Conservation (phyloP, 1,140 invertebrate genomes). For the Calliopsis andreniformis region DNA sequence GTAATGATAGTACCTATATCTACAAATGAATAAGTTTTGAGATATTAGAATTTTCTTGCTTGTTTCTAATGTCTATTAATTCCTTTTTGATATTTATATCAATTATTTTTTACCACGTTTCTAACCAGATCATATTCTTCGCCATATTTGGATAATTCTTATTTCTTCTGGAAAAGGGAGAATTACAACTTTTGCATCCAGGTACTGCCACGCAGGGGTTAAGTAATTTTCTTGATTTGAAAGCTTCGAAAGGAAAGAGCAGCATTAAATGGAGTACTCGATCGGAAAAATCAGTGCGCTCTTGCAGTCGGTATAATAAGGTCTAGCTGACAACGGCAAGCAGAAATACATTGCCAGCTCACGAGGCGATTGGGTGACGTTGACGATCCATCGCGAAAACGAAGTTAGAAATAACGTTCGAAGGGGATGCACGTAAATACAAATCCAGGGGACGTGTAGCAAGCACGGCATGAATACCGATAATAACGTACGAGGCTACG, state of each 20-base stretch:
- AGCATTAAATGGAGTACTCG: background rate
- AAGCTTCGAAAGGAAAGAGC: background rate
- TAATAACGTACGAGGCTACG: slow-evolving; percentile 26
- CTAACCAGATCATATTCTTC: too few relatives aligned
- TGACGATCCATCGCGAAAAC: slow-evolving; percentile 28
- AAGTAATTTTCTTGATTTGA: background rate
- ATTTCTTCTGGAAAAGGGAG: too few relatives aligned
- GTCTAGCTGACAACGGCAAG: background rate
- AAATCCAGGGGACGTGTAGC: slow-evolving; percentile 14
- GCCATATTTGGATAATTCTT: too few relatives aligned
- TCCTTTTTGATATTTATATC: background rate
- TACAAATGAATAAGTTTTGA: too few relatives aligned
- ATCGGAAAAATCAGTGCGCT: too few relatives aligned
- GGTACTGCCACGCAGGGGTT: too few relatives aligned
- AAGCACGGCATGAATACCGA: slow-evolving; percentile 25
- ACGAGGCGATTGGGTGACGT: slow-evolving; percentile 9
- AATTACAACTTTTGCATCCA: too few relatives aligned
- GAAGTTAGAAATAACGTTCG: slow-evolving; percentile 18
- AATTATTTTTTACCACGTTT: background rate
- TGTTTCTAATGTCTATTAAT: too few relatives aligned
- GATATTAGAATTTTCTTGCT: too few relatives aligned
- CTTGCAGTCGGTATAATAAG: background rate
- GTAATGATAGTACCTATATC: too few relatives aligned
- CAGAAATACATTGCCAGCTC: background rate
- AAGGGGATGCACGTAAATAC: slow-evolving; percentile 8